Percentiles rank a stretch among this genome's conserved stretches.
phyloP scores from a whole-genome alignment of 2,888 invertebrate genomes.

The Entomobrya multifasciata region DNA sequence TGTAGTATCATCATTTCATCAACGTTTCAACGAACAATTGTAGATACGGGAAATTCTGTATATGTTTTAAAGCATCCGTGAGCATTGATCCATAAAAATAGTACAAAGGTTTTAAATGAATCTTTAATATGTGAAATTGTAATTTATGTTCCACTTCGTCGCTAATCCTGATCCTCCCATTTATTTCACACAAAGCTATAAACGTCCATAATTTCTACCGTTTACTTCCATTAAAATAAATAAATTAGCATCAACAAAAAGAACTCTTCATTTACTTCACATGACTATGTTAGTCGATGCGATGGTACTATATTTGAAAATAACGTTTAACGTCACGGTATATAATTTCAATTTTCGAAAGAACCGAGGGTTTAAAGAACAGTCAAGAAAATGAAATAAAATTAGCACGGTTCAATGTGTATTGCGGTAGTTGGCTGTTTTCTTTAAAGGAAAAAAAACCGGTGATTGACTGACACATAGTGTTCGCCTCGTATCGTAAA shows the following conservation, averaged over 20 bases:
- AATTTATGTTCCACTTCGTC: not conserved
- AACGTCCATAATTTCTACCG: not conserved
- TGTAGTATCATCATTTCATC: too few species aligned
- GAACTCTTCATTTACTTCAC: too few species aligned
- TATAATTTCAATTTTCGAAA: constrained; percentile 19
- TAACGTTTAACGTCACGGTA: constrained; percentile 52
- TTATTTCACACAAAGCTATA: not conserved
- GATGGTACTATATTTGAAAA: constrained; percentile 28
- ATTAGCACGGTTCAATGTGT: constrained; percentile 60
- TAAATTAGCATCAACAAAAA: constrained; percentile 25
- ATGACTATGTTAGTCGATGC: too few species aligned
- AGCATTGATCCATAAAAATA: too few species aligned
- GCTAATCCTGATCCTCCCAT: not conserved
- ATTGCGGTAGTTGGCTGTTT: constrained; percentile 61
- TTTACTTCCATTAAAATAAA: constrained; percentile 25
- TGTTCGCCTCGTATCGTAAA: constrained; percentile 1
- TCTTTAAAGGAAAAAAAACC: constrained; percentile 52
- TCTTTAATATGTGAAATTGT: not conserved
- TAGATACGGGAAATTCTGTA: too few species aligned
- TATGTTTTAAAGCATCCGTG: too few species aligned
- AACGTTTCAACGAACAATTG: too few species aligned
- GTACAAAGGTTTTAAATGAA: not conserved
- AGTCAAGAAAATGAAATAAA: constrained; percentile 8
- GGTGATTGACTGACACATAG: constrained; percentile 50
- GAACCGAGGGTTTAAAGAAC: constrained; percentile 12